Conservation (phyloP, 2,113 vertebrate species). For the Recurvirostra avosetta region DNA sequence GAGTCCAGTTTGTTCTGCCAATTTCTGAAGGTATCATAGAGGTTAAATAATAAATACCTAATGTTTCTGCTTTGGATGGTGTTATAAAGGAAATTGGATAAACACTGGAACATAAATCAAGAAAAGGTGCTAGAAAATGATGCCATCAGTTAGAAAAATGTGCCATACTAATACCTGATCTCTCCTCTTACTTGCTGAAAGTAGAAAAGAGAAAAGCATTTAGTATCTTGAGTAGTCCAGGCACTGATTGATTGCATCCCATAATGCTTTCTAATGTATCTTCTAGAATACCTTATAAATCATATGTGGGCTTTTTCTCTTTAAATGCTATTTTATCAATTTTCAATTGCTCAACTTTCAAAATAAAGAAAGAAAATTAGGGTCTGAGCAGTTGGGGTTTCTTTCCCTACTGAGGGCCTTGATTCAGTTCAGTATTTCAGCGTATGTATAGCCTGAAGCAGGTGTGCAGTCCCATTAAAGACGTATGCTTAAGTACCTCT, state of each 20-base stretch:
- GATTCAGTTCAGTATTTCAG: neutral
- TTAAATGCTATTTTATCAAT: slow-evolving; percentile 27
- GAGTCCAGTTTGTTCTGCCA: slow-evolving; percentile 45
- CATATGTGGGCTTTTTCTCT: neutral
- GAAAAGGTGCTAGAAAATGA: slow-evolving; percentile 13
- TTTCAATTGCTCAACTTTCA: neutral
- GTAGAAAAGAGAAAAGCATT: slow-evolving; percentile 34
- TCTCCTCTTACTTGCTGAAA: neutral
- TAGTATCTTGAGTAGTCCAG: neutral
- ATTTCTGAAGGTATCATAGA: slow-evolving; percentile 39
- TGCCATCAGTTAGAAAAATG: slow-evolving; percentile 54
- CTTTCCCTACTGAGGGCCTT: neutral
- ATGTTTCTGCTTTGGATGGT: slow-evolving; percentile 22
- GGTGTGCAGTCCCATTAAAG: rapidly evolving
- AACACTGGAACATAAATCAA: slow-evolving; percentile 50
- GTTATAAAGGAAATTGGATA: slow-evolving; percentile 50
- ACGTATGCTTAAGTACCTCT: neutral
- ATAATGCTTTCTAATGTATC: slow-evolving; percentile 29
- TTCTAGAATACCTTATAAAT: slow-evolving; percentile 39
- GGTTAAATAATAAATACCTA: slow-evolving; percentile 42
- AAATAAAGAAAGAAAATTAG: slow-evolving; percentile 6
- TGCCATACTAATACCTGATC: neutral
- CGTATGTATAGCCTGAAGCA: neutral
- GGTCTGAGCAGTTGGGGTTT: neutral
- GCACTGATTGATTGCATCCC: neutral